Conservation (phyloP, 2,888 invertebrate genomes). For the Pelosia muscerda region DNA sequence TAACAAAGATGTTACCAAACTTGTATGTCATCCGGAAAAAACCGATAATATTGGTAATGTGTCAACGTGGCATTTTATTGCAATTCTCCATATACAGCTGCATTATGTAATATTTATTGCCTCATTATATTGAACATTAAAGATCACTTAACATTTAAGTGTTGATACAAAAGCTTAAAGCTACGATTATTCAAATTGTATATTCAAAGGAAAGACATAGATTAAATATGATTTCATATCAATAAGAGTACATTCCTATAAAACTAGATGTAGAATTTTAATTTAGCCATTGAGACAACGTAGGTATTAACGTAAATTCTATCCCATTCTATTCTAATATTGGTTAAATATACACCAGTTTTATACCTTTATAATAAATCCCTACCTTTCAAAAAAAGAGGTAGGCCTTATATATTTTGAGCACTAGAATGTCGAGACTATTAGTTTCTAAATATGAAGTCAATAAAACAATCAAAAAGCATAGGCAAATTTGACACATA, state of each 20-base stretch:
- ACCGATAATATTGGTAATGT: conserved; percentile 13
- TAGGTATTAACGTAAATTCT: no score
- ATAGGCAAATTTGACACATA: conserved; percentile 28
- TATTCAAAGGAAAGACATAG: neutral
- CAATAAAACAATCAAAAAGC: conserved; percentile 7
- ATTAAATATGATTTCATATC: neutral
- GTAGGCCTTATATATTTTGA: neutral
- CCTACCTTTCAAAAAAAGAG: no score
- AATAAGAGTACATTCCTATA: neutral
- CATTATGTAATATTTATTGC: conserved; percentile 15
- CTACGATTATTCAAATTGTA: neutral
- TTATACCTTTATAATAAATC: no score
- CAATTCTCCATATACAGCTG: conserved; percentile 20
- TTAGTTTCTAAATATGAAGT: neutral
- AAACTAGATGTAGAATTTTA: neutral
- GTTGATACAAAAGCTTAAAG: neutral
- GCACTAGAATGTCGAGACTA: neutral
- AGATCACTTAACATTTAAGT: neutral
- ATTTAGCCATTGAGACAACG: neutral
- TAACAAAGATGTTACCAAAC: conserved; percentile 24
- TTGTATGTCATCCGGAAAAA: conserved; percentile 24
- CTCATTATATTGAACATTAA: neutral
- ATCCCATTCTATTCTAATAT: no score
- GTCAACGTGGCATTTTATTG: conserved; percentile 34
- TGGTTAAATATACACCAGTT: no score